Evolutionary conservation across 2,797 vertebrate species (phyloP), one percentile per base, ranked within the genome.

Genomic region (Poliocrania exsul): DNA sequence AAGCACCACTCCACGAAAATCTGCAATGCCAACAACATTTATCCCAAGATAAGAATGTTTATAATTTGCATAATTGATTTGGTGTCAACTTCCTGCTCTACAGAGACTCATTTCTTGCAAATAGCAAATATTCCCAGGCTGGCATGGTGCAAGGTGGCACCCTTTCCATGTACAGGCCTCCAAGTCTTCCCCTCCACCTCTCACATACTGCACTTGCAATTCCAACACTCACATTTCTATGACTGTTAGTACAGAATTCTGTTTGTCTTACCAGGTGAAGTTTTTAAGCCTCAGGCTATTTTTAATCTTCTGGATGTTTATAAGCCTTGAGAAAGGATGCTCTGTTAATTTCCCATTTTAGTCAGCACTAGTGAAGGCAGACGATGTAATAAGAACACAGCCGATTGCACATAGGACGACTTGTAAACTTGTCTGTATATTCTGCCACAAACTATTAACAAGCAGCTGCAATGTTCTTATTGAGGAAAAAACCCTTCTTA

Each of bases 401-500:
- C 7, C 3, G 0, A 86, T 5, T 60, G 70, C 70, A 56, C 73
- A 75, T 50, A 79, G 9, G 54, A 70, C 60, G 66, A 83, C 91
- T 92, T 91, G 85, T 75, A 93, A 91, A 88, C 77, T 91, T 53
- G 29, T 35, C 87, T 70, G 73, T 79, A 88, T 86, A 92, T 88
- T 91, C 87, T 73, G 49, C 58, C 54, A 92, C 75, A 66, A 92
- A 81, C 86, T 81, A 86, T 94, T 92, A 95, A 92, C 79, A 93
- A 94, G 70, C 50, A 92, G 58, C 72, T 93, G 77, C 66, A 83
- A 40, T 35, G 80, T 65, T 92, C n/a, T n/a, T 50, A 60, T 26
- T 17, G 51, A 78, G 58, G 13, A 51, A 73, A 91, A 83, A 80
- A 31, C 1, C 2, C 46, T 25, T 29, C 81, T 93, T 93, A 75